Base-by-base conservation (phyloP, 2,797 vertebrate genomes). In the Gobionotothen gibberifrons region DNA sequence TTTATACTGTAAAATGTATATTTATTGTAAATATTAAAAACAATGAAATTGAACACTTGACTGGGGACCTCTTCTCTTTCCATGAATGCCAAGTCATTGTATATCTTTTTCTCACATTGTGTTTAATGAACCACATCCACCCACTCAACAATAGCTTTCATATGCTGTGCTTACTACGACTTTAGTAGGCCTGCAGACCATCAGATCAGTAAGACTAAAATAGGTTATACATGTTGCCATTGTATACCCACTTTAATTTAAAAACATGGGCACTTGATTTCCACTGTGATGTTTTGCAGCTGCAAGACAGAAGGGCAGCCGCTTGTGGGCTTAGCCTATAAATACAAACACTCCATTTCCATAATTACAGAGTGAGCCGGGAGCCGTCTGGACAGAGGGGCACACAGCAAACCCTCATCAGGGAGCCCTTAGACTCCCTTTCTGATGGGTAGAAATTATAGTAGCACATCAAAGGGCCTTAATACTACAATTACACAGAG, bases 311-410 rank as follows among this genome's bases (percentile, higher is more conserved):
- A 87, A 94, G 95, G 95, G 94, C 96, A 95, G 95, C 90, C 94
- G 85, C 89, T 93, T 97, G 96, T 93, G 96, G 96, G 93, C 94
- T 96, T 93, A 93, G 93, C 92, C 95, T 97, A 96, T 96, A 97
- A 97, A 97, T 96, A 96, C 96, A 97, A 97, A 97, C 96, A 96
- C 93, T 92, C 94, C 93, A 95, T 96, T 96, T 96, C 93, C 95
- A 95, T 96, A 95, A 96, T 94, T 95, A 95, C 90, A 92, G 94
- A 93, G 94, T 94, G 95, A 95, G 95, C 96, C 94, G 94, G 96
- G 95, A 94, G 90, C 87, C 85, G 94, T 95, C 94, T 94, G 93
- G 94, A 94, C 94, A 92, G 85, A 94, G 92, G 94, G 93, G 89
- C 90, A 89, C 91, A 91, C 91, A 91, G 89, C 87, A 90, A 92